Evolutionary conservation across 2,113 vertebrate genomes (phyloP).

Genomic region (Triplophysa dalaica): DNA sequence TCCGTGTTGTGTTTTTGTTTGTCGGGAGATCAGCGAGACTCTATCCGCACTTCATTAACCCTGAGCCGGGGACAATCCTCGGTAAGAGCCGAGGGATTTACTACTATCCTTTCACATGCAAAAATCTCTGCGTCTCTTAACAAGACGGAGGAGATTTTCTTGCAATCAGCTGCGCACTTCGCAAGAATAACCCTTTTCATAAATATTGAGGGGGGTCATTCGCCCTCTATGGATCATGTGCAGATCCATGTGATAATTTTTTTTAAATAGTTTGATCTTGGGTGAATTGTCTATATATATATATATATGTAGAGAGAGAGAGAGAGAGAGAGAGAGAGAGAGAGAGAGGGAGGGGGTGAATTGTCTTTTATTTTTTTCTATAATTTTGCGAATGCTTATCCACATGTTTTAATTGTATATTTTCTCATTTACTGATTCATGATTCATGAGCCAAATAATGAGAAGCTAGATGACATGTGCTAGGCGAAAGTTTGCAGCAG

Average conservation of each 20-base stretch:
- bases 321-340: too few species aligned
- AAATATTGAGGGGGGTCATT: conserved; percentile 56
- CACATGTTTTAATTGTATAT: neutral
- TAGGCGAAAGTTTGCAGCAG: conserved; percentile 66
- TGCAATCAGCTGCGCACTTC: conserved; percentile 85
- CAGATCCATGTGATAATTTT: conserved; percentile 23
- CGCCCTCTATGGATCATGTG: conserved; percentile 34
- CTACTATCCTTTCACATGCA: conserved; percentile 90
- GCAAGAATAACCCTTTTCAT: conserved; percentile 71
- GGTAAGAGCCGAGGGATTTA: conserved; percentile 84
- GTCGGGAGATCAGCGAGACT: conserved; percentile 88
- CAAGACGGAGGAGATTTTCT: conserved; percentile 69
- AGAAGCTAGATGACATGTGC: conserved; percentile 69
- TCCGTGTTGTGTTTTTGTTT: conserved; percentile 88
- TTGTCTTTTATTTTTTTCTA: too few species aligned
- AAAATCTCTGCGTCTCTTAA: conserved; percentile 73
- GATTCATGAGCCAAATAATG: neutral
- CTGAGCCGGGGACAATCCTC: conserved; percentile 84
- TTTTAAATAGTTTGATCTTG: conserved; percentile 10
- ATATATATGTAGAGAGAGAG: too few species aligned
- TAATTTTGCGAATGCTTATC: neutral
- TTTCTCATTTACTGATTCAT: neutral
- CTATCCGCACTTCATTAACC: conserved; percentile 99
- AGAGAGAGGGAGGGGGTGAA: too few species aligned
- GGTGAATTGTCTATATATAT: neutral